These are phyloP conservation scores for Myzus persicae DNA, from an alignment of 1,140 invertebrate genomes.

Conservation along the genomic window DNA sequence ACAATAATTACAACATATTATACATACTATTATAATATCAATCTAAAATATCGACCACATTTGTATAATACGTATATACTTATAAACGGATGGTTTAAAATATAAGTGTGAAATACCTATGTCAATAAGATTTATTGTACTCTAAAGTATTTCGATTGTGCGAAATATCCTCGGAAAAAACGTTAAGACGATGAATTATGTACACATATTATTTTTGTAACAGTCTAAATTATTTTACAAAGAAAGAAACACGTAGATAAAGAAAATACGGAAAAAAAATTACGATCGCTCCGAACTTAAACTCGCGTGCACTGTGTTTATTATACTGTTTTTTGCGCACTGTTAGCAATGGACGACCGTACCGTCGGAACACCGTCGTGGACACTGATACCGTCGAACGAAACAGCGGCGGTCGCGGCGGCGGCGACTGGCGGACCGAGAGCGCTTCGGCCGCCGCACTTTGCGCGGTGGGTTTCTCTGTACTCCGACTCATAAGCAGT, in stretches of 20 bases:
- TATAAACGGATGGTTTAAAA: background rate
- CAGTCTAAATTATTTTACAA: background rate
- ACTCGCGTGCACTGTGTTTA: constrained; percentile 6
- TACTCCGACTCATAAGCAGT: background rate
- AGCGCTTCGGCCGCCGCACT: background rate
- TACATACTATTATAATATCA: background rate
- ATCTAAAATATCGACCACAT: background rate
- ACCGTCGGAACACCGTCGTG: constrained; percentile 30
- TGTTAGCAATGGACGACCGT: background rate
- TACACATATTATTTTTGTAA: background rate
- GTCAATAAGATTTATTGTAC: background rate
- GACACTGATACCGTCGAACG: constrained; percentile 18
- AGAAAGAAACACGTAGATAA: background rate
- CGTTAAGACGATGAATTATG: background rate
- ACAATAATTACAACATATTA: background rate
- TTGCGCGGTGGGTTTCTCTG: background rate
- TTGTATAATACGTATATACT: background rate
- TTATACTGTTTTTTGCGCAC: background rate
- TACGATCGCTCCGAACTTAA: background rate
- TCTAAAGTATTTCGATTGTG: background rate
- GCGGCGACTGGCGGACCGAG: background rate
- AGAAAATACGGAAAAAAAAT: background rate
- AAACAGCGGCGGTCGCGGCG: background rate
- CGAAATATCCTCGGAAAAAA: background rate
- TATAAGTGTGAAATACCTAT: constrained; percentile 8